Base-by-base conservation (phyloP, 2,797 vertebrate genomes). In the Leptoclinus maculatus region DNA sequence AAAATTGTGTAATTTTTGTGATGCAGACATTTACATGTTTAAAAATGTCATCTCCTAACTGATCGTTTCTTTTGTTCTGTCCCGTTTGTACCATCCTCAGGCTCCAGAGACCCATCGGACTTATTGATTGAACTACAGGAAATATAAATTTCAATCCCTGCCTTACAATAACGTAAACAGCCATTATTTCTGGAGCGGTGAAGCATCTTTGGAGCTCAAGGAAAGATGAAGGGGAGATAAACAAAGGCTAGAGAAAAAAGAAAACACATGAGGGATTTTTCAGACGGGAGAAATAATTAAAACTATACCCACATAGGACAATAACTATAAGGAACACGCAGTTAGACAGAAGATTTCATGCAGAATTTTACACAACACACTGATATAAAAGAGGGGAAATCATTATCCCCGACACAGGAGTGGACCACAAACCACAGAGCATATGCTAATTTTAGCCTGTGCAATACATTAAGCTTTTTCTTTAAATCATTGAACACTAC, bases 361-460 rank as follows among this genome's bases (percentile, higher is more conserved):
- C 39, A 34, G 29, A 74, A 71, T 56, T 23, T 65, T 12, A 68
- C 65, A 66, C 59, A 3, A 51, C 21, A 17, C 23, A 39, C 2
- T 32, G 13, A 68, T 71, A 80, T 68, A 56, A 72, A 79, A n/a
- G 39, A 66, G 51, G 54, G 59, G 36, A 65, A 68, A 32, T 47
- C 7, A 3, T 78, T 11, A 68, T 43, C 11, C 27, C 23, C 8
- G 0, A n/a, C 23, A n/a, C 6, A 57, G 65, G 19, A 57, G 38
- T 51, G n/a, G 19, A 66, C 12, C 32, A 63, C 51, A 43, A 68
- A 59, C 54, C 27, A 32, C 29, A 56, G 14, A 53, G 57, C 3
- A 25, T 45, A 43, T 54, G 38, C 23, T 59, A 25, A 68, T 69
- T 66, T 27, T 56, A 47, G 17, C 7, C 32, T 11, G 8, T 27